Conservation (phyloP, 2,888 invertebrate species). For the Philaethria dido region DNA sequence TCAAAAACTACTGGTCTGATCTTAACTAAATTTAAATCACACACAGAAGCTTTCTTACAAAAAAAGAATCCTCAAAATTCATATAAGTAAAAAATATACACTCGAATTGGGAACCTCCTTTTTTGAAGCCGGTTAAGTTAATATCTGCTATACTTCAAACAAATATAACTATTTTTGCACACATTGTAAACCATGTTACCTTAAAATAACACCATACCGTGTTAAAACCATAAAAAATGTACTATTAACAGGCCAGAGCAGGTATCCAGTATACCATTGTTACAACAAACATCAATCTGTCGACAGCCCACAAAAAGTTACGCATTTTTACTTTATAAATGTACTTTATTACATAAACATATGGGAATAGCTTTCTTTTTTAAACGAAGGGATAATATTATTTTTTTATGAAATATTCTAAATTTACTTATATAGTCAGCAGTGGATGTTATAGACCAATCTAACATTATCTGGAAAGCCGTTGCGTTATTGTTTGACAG, state of each 20-base stretch:
- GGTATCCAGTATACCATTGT: constrained; percentile 25
- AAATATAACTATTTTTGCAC: neutral
- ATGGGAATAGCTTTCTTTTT: constrained; percentile 18
- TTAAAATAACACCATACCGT: neutral
- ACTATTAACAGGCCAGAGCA: constrained; percentile 11
- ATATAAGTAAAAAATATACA: too few relatives aligned
- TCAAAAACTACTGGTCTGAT: too few relatives aligned
- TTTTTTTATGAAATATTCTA: neutral
- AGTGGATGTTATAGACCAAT: too few relatives aligned
- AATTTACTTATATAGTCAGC: neutral
- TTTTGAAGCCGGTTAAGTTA: too few relatives aligned
- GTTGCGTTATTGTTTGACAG: too few relatives aligned
- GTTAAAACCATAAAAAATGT: constrained; percentile 15
- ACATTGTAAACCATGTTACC: neutral
- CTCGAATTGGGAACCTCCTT: too few relatives aligned
- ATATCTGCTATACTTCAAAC: neutral
- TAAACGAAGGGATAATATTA: neutral
- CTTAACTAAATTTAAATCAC: too few relatives aligned
- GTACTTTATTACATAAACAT: constrained; percentile 14
- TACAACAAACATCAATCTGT: constrained; percentile 29
- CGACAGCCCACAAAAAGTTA: constrained; percentile 17
- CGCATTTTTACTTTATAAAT: constrained; percentile 24
- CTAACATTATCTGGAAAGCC: too few relatives aligned
- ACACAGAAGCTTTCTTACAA: too few relatives aligned
- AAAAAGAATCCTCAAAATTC: too few relatives aligned